phyloP scores from a whole-genome alignment of 1,140 invertebrate species.

The Bombus sylvicola region DNA sequence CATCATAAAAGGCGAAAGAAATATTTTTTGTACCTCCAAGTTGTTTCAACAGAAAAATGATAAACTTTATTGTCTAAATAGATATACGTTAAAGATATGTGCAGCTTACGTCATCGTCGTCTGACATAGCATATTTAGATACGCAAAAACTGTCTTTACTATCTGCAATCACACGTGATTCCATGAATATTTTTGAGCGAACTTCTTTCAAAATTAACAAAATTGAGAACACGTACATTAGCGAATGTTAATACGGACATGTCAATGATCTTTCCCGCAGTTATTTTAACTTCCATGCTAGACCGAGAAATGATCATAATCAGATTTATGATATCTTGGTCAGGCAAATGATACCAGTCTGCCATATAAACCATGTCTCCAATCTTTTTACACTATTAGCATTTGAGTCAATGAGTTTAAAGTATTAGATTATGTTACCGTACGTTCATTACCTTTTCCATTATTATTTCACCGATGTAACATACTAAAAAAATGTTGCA shows the following conservation, averaged over 20 bases:
- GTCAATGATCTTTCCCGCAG: conserved; percentile 65
- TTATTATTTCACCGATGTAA: conserved; percentile 67
- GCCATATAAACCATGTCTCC: conserved; percentile 64
- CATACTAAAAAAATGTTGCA: conserved; percentile 72
- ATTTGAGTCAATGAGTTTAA: not conserved
- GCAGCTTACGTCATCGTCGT: not conserved
- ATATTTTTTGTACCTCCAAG: not conserved
- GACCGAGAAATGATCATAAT: conserved; percentile 67
- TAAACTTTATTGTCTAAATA: not conserved
- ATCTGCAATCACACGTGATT: not conserved
- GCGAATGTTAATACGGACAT: conserved; percentile 69
- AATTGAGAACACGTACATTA: conserved; percentile 55
- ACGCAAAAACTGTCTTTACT: conserved; percentile 57
- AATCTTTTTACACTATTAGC: conserved; percentile 60
- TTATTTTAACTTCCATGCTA: conserved; percentile 58
- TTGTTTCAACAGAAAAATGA: not conserved
- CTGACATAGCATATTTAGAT: conserved; percentile 52
- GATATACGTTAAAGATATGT: not conserved
- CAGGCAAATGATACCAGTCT: conserved; percentile 65
- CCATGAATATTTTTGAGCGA: not conserved
- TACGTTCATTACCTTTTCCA: not conserved
- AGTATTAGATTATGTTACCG: not conserved
- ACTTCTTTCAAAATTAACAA: not conserved
- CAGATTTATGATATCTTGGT: conserved; percentile 49
- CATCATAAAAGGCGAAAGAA: not conserved